A percentile compares a stretch with the other conserved stretches of the same genome.
These are phyloP conservation scores for Callionymus lyra DNA, from an alignment of 2,113 vertebrate species.

Conservation along the genomic window DNA sequence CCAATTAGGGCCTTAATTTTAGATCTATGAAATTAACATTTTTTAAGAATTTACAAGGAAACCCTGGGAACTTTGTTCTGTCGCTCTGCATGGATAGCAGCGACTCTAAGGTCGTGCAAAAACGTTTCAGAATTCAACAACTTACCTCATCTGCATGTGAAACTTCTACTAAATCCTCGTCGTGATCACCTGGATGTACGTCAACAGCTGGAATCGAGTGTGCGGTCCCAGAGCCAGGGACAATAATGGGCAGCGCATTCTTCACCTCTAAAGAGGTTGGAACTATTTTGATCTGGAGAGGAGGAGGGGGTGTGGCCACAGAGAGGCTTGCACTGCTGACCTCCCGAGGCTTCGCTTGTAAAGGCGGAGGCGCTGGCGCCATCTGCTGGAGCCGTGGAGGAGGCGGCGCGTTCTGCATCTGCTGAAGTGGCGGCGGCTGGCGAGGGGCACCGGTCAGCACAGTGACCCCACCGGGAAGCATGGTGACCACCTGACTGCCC, in stretches of 20 bases:
- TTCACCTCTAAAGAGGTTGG: conserved; percentile 70
- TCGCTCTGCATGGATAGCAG: no score
- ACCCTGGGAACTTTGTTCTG: no score
- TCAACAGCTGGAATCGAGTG: conserved; percentile 40
- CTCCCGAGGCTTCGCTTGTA: conserved; percentile 67
- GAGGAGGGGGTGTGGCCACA: conserved; percentile 60
- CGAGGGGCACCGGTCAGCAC: conserved; percentile 44
- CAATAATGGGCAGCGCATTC: conserved; percentile 40
- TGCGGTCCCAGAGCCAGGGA: conserved; percentile 11
- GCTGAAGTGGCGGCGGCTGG: conserved; percentile 76
- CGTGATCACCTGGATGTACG: conserved; percentile 13
- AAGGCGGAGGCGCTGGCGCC: conserved; percentile 61
- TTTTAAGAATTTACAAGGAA: no score
- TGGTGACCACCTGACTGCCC: conserved; percentile 69
- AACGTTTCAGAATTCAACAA: no score
- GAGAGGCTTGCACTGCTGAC: conserved; percentile 26
- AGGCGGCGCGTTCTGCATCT: conserved; percentile 53
- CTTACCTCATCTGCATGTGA: conserved; percentile 54
- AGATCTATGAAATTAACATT: no score
- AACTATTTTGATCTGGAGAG: conserved; percentile 78
- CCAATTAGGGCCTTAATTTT: no score
- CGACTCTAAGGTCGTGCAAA: no score
- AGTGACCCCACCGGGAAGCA: conserved; percentile 65
- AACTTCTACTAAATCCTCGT: conserved; percentile 49
- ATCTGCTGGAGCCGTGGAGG: conserved; percentile 66